Percentiles rank a stretch among this genome's conserved stretches.
These are phyloP conservation scores for Sorex araneus DNA, from an alignment of 2,113 vertebrate species.

Conservation along the genomic window DNA sequence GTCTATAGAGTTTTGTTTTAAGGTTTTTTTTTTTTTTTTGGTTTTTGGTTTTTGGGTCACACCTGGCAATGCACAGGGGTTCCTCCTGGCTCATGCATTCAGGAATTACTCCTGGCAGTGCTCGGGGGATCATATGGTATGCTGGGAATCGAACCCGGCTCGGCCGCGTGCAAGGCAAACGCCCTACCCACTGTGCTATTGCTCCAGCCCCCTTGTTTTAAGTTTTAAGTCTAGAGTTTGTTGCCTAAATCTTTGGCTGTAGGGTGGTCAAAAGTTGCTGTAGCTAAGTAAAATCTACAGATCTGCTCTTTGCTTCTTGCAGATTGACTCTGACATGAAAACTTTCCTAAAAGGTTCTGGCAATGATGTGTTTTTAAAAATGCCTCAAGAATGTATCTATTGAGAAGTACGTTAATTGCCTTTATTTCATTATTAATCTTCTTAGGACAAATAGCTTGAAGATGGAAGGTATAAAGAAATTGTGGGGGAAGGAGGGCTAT, in stretches of 20 bases:
- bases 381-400: constrained; percentile 3
- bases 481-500: constrained; percentile 98
- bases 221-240: constrained; percentile 17
- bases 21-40: too few relatives aligned
- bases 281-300: constrained; percentile 40
- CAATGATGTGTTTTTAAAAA: constrained; percentile 43
- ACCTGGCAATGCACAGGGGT: too few relatives aligned
- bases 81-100: too few relatives aligned
- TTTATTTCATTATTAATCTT: constrained; percentile 59
- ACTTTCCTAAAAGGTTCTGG: background rate
- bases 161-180: too few relatives aligned
- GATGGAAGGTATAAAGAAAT: constrained; percentile 94
- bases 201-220: too few relatives aligned
- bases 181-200: too few relatives aligned
- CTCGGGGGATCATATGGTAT: too few relatives aligned
- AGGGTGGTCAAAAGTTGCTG: background rate
- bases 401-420: constrained; percentile 35
- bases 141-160: too few relatives aligned
- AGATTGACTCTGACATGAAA: background rate
- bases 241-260: constrained; percentile 32
- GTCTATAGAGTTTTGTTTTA: too few relatives aligned
- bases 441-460: constrained; percentile 91
- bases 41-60: too few relatives aligned
- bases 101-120: too few relatives aligned
- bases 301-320: constrained; percentile 48